A percentile compares a stretch with the other conserved stretches of the same genome.
Conservation (phyloP, 2,888 invertebrate genomes). For the Tetranychus truncatus region DNA sequence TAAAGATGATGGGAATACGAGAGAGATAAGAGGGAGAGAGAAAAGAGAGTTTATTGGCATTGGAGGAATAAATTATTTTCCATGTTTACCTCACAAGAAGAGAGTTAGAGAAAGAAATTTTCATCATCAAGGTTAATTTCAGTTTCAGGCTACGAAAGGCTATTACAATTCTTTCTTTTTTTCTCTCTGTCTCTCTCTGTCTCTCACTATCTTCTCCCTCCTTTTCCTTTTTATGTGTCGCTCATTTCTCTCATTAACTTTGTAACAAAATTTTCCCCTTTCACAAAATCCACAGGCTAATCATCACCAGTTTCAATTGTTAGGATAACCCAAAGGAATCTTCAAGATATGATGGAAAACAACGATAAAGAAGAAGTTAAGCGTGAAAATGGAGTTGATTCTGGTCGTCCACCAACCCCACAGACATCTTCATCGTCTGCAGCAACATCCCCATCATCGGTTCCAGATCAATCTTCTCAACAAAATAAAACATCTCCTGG, state of each 20-base stretch:
- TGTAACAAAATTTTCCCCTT: neutral
- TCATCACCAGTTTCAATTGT: neutral
- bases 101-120: neutral
- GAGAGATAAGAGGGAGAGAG: neutral
- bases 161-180: neutral
- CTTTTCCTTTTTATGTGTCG: neutral
- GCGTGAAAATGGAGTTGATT: neutral
- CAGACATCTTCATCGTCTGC: neutral
- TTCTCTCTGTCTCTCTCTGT: neutral
- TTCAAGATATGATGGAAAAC: neutral
- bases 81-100: conserved; percentile 9
- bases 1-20: neutral
- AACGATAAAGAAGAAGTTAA: neutral
- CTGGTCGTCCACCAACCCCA: neutral
- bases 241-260: neutral
- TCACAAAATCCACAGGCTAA: neutral
- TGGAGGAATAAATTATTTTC: neutral
- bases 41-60: conserved; percentile 3
- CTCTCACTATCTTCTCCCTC: neutral
- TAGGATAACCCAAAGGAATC: neutral
- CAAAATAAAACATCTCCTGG: neutral
- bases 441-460: too few relatives aligned
- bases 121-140: neutral
- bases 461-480: too few relatives aligned
- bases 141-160: neutral